A percentile compares a stretch with the other conserved stretches of the same genome.
phyloP scores from a whole-genome alignment of 2,888 invertebrate genomes.

The Eulithis testata region DNA sequence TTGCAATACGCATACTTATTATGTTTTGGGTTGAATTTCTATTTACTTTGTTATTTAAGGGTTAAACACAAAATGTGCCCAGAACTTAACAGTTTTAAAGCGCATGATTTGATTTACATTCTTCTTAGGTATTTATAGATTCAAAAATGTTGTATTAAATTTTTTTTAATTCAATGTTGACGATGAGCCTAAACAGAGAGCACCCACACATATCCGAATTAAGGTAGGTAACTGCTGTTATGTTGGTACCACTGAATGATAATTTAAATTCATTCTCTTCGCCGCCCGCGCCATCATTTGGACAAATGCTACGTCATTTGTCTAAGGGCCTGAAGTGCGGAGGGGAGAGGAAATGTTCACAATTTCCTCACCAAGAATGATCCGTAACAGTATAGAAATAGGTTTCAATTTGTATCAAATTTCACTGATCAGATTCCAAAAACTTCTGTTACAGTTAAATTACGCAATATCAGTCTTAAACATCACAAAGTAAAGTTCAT shows the following conservation, averaged over 20 bases:
- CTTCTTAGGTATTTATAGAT: background rate
- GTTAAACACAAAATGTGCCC: too few species aligned
- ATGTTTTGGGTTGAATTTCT: background rate
- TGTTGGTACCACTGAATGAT: constrained; percentile 84
- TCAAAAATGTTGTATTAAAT: background rate
- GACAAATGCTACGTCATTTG: constrained; percentile 85
- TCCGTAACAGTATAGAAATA: constrained; percentile 50
- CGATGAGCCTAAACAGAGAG: constrained; percentile 26
- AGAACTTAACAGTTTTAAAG: too few species aligned
- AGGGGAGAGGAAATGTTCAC: constrained; percentile 57
- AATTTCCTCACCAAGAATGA: constrained; percentile 48
- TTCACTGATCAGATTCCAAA: constrained; percentile 69
- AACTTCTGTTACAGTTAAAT: constrained; percentile 64
- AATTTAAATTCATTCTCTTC: constrained; percentile 86
- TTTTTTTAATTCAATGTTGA: background rate
- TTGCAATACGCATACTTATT: constrained; percentile 18
- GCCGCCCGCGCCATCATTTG: constrained; percentile 86
- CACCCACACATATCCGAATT: constrained; percentile 70
- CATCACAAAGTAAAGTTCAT: constrained; percentile 56
- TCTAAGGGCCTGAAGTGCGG: constrained; percentile 74
- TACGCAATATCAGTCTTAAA: constrained; percentile 63
- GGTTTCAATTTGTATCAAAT: constrained; percentile 55
- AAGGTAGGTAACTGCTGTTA: constrained; percentile 64
- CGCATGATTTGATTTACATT: too few species aligned
- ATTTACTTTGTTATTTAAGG: background rate